Evolutionary conservation across 2,888 invertebrate genomes (phyloP).

Genomic region (Cheilosia soror): DNA sequence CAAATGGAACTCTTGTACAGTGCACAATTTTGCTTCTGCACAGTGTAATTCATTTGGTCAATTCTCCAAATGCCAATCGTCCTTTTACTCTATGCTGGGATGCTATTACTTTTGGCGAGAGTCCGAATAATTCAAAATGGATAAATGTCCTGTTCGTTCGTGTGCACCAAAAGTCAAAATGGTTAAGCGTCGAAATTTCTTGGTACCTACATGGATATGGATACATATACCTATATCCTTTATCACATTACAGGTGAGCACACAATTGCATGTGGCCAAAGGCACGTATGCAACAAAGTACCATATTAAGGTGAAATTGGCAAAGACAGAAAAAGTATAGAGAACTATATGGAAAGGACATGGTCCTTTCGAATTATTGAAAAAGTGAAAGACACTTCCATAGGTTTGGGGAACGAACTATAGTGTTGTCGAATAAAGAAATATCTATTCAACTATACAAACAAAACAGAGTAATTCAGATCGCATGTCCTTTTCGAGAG

Average conservation of each 20-base stretch:
- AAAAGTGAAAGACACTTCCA: slow-evolving; percentile 57
- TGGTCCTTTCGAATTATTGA: slow-evolving; percentile 71
- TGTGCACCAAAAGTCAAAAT: slow-evolving; percentile 53
- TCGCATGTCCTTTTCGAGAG: slow-evolving; percentile 55
- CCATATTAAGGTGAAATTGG: slow-evolving; percentile 71
- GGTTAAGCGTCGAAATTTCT: slow-evolving; percentile 36
- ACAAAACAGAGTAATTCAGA: slow-evolving; percentile 36
- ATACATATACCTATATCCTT: slow-evolving; percentile 9
- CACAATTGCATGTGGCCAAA: slow-evolving; percentile 31
- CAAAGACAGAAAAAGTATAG: slow-evolving; percentile 34
- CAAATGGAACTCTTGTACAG: slow-evolving; percentile 20
- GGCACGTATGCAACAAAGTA: slow-evolving; percentile 74
- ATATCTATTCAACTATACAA: slow-evolving; percentile 27
- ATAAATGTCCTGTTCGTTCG: slow-evolving; percentile 66
- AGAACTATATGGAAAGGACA: slow-evolving; percentile 58
- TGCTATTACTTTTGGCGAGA: slow-evolving; percentile 56
- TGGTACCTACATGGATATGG: neutral
- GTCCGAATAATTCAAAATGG: slow-evolving; percentile 71
- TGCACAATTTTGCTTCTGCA: slow-evolving; percentile 26
- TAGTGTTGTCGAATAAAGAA: slow-evolving; percentile 58
- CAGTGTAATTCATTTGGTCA: slow-evolving; percentile 66
- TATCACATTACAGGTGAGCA: slow-evolving; percentile 71
- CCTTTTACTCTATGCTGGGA: slow-evolving; percentile 6
- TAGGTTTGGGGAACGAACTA: slow-evolving; percentile 14
- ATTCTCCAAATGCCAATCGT: slow-evolving; percentile 65